Percentiles rank a stretch among this genome's conserved stretches.
phyloP scores from a whole-genome alignment of 2,888 invertebrate genomes.

The Meta bourneti region DNA sequence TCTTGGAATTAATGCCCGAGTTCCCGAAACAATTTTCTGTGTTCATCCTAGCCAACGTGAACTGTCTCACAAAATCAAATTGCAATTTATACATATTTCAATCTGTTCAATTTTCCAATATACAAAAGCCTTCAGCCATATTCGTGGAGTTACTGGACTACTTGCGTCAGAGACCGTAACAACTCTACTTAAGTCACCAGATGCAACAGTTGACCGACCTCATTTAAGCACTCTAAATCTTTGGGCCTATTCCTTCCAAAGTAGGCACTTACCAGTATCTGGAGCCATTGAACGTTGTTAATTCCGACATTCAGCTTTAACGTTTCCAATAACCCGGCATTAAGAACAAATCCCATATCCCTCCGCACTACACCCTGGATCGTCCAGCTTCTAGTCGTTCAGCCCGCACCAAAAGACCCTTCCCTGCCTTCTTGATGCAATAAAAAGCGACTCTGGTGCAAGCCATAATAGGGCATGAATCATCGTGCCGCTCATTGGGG shows the following conservation, averaged over 20 bases:
- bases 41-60: too few species aligned
- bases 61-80: too few species aligned
- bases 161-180: not conserved
- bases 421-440: constrained; percentile 39
- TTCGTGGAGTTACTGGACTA: too few species aligned
- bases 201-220: constrained; percentile 29
- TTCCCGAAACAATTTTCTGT: too few species aligned
- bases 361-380: not conserved
- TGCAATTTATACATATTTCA: too few species aligned
- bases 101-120: too few species aligned
- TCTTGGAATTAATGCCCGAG: too few species aligned
- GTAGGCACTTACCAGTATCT: not conserved
- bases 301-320: constrained; percentile 4
- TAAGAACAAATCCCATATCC: not conserved
- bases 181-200: not conserved
- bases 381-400: not conserved
- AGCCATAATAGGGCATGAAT: constrained; percentile 46
- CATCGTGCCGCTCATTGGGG: constrained; percentile 27
- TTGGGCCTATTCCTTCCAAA: not conserved
- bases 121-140: too few species aligned
- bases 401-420: not conserved
- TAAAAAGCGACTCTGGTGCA: constrained; percentile 42
- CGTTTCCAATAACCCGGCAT: constrained; percentile 23
- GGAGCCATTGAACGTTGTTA: constrained; percentile 9
- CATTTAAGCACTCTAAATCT: not conserved